These are phyloP conservation scores for Spilosoma lubricipeda DNA, from an alignment of 2,888 invertebrate species.

Conservation along the genomic window DNA sequence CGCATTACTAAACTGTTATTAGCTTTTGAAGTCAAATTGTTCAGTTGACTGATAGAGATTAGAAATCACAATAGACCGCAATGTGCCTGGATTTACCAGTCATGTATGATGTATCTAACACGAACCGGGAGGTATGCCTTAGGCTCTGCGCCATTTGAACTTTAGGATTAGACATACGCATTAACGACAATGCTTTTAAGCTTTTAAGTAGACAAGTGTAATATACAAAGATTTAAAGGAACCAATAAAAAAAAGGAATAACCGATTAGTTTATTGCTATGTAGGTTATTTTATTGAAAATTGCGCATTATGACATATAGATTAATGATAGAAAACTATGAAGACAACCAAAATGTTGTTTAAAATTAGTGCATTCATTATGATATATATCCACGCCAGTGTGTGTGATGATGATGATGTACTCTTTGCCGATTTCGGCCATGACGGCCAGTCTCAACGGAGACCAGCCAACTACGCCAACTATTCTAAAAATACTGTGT, in stretches of 20 bases:
- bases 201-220: not conserved
- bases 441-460: too few species aligned
- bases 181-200: not conserved
- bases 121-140: constrained; percentile 13
- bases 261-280: not conserved
- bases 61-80: constrained; percentile 3
- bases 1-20: not conserved
- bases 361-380: too few species aligned
- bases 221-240: not conserved
- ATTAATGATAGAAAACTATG: too few species aligned
- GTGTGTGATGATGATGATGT: too few species aligned
- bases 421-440: too few species aligned
- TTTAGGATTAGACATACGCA: constrained; percentile 7
- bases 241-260: not conserved
- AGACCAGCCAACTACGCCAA: too few species aligned
- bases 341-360: too few species aligned
- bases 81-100: constrained; percentile 27
- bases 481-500: not conserved
- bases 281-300: not conserved
- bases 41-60: not conserved
- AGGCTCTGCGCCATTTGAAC: constrained; percentile 11
- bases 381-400: too few species aligned
- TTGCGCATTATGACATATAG: too few species aligned
- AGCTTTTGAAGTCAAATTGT: not conserved
- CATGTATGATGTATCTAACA: constrained; percentile 23